phyloP scores from a whole-genome alignment of 2,888 invertebrate species.

The Microctonus hyperodae region DNA sequence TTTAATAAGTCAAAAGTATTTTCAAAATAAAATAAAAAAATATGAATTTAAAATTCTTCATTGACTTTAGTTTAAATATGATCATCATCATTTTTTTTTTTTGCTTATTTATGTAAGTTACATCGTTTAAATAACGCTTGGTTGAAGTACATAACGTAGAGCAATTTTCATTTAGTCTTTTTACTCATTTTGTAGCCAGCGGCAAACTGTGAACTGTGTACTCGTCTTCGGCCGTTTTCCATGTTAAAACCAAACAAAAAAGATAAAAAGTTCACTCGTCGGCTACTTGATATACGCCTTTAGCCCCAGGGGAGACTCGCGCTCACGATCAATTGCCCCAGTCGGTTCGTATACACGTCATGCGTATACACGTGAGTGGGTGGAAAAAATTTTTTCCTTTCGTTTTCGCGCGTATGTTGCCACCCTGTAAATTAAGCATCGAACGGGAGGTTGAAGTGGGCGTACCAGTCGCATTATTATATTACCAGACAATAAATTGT shows the following conservation, averaged over 20 bases:
- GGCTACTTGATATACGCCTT: conserved; percentile 50
- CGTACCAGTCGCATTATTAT: conserved; percentile 48
- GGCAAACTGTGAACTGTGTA: conserved; percentile 22
- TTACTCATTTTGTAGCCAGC: conserved; percentile 22
- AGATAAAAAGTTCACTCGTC: conserved; percentile 33
- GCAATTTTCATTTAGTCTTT: conserved; percentile 26
- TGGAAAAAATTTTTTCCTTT: conserved; percentile 38
- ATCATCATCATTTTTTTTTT: not conserved
- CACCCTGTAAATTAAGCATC: conserved; percentile 52
- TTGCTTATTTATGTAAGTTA: not conserved
- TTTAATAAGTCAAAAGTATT: no score
- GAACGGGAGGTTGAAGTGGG: conserved; percentile 40
- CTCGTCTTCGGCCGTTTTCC: conserved; percentile 14
- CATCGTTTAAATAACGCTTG: conserved; percentile 22
- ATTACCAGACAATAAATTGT: conserved; percentile 43
- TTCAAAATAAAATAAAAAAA: no score
- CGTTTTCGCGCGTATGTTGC: conserved; percentile 41
- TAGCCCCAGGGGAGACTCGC: conserved; percentile 37
- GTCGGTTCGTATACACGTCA: conserved; percentile 23
- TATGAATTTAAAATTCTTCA: no score
- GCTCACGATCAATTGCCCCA: conserved; percentile 11
- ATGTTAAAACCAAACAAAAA: conserved; percentile 17
- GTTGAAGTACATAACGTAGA: conserved; percentile 29
- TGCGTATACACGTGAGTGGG: conserved; percentile 34
- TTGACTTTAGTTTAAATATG: not conserved